Evolutionary conservation across 1,140 invertebrate species (phyloP).

Genomic region (Aphidius ervi): DNA sequence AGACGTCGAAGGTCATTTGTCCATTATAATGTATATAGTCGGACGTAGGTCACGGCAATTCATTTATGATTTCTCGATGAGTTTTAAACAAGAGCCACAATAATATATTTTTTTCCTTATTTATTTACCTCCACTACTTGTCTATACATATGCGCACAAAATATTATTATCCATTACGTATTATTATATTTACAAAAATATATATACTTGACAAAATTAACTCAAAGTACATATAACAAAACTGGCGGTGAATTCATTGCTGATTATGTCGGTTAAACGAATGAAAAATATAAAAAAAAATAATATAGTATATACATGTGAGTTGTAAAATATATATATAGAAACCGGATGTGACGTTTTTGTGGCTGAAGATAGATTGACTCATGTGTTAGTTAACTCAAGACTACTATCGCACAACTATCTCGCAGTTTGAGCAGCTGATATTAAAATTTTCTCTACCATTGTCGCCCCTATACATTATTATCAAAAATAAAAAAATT

Average conservation of each 20-base stretch:
- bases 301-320: not conserved
- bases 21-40: not conserved
- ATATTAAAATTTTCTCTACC: not conserved
- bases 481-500: no score
- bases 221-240: not conserved
- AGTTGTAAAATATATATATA: not conserved
- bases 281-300: not conserved
- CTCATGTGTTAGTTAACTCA: constrained; percentile 14
- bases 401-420: constrained; percentile 19
- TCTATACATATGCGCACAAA: not conserved
- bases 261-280: not conserved
- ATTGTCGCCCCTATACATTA: no score
- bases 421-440: constrained; percentile 10
- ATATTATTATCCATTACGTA: not conserved
- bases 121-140: not conserved
- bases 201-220: no score
- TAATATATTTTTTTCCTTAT: no score
- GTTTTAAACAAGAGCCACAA: not conserved
- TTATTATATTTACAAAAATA: no score
- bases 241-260: not conserved
- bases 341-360: constrained; percentile 12
- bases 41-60: constrained; percentile 9
- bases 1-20: constrained; percentile 3
- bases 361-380: constrained; percentile 12
- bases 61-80: constrained; percentile 2